These are phyloP conservation scores for Phylloscopus collybita DNA, from an alignment of 2,797 vertebrate species.

Conservation along the genomic window DNA sequence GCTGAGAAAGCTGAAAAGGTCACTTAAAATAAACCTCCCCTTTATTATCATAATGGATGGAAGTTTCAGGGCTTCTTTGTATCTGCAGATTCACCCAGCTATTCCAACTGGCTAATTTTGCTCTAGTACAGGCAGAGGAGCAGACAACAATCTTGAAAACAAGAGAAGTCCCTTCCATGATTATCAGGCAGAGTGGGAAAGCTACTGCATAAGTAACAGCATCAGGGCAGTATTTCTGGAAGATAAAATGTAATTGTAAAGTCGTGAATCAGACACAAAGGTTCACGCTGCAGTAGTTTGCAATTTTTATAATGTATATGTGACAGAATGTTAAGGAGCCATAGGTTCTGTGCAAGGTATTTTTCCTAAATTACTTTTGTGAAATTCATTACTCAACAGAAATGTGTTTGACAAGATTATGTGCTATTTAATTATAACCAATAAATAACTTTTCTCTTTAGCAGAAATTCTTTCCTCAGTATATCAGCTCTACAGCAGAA, in stretches of 20 bases:
- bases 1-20: background rate
- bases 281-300: background rate
- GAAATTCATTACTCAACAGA: constrained; percentile 35
- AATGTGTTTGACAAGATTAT: constrained; percentile 21
- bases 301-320: background rate
- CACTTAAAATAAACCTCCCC: background rate
- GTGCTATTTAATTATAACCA: constrained; percentile 26
- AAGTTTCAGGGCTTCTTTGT: background rate
- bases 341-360: background rate
- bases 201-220: background rate
- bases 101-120: background rate
- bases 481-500: background rate
- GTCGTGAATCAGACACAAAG: background rate
- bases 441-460: background rate
- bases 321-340: background rate
- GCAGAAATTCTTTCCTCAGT: background rate
- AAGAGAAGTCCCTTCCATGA: background rate
- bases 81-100: background rate
- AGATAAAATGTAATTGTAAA: background rate
- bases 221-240: background rate
- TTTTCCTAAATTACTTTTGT: constrained; percentile 28
- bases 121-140: background rate
- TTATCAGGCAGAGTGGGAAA: background rate
- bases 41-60: background rate
- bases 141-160: background rate